phyloP scores from a whole-genome alignment of 30 jellyfish, hydroid and myxozoan species.

The Aurelia sp. region DNA sequence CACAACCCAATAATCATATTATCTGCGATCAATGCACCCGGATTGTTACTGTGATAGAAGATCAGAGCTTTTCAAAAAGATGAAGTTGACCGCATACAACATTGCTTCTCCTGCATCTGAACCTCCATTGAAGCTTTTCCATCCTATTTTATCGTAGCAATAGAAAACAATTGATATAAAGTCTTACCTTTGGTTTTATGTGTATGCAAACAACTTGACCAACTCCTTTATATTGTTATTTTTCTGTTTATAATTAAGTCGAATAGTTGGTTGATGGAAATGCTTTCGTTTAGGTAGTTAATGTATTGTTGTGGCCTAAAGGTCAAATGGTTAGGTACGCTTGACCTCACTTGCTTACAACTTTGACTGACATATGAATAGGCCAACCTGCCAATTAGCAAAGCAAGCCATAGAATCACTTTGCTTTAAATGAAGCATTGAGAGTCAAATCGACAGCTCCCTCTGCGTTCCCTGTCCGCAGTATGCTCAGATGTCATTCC shows the following conservation, averaged over 20 bases:
- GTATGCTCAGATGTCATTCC: not conserved
- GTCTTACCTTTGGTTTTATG: too few species aligned
- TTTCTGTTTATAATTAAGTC: constrained; percentile 10
- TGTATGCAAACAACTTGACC: too few species aligned
- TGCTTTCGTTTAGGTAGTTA: not conserved
- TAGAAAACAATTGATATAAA: too few species aligned
- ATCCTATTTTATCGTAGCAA: too few species aligned
- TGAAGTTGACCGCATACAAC: too few species aligned
- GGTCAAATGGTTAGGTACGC: constrained; percentile 59
- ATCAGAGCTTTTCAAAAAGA: too few species aligned
- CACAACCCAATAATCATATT: too few species aligned
- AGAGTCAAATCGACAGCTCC: not conserved
- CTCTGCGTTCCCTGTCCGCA: not conserved
- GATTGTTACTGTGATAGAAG: too few species aligned
- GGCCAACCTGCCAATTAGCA: constrained; percentile 45
- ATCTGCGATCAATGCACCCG: too few species aligned
- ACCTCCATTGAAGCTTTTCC: too few species aligned
- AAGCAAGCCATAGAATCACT: constrained; percentile 27
- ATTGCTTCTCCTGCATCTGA: too few species aligned
- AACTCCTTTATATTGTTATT: not conserved
- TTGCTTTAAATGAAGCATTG: not conserved
- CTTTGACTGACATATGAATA: constrained; percentile 16
- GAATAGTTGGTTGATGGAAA: not conserved
- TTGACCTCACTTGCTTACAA: constrained; percentile 49
- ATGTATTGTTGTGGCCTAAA: constrained; percentile 16